Evolutionary conservation across 2,113 vertebrate species (phyloP), one percentile per base, ranked within the genome.

Genomic region (Heteronetta atricapilla): DNA sequence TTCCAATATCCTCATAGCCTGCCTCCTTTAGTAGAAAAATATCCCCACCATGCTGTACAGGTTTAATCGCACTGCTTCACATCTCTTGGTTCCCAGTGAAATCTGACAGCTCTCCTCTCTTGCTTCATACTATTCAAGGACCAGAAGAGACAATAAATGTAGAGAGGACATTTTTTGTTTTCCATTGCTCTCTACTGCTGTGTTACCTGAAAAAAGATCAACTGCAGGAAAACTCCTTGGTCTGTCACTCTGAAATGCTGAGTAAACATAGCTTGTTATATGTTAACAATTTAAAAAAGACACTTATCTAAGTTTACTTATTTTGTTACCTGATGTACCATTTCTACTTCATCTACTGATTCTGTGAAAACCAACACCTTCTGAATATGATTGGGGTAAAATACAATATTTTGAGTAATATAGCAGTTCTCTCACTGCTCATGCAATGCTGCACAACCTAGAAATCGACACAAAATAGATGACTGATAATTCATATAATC

Each of bases 281-380:
- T 2, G 6, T 42, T 72, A 40, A 59, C 8, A 63, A n/a, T 26
- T 62, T 12, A 58, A 48, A 28, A 74, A 34, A 9, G 20, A 3
- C 23, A 31, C 44, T 34, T 68, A 25, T 0, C 11, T 66, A 63
- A 58, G 44, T 55, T 55, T 40, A 64, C 64, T 53, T 11, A 14
- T 89, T 91, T 46, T 44, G 48, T 79, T 90, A 99, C 99, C 98
- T 99, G 98, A 95, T 97, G 98, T 33, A 99, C 98, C 5, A 97
- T 94, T 67, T 99, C 99, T 6, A 97, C 98, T 88, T 99, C 99
- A 64, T 96, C 90, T 68, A 86, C 63, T 33, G 98, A 98, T 88
- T 97, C 93, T 40, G 98, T 96, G 58, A 99, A 98, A 46, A 99
- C 95, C 74, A 99, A 76, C 14, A 99, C 99, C 97, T 99, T 99